Conservation (phyloP, 1,140 invertebrate genomes). For the Micrasema longulum region DNA sequence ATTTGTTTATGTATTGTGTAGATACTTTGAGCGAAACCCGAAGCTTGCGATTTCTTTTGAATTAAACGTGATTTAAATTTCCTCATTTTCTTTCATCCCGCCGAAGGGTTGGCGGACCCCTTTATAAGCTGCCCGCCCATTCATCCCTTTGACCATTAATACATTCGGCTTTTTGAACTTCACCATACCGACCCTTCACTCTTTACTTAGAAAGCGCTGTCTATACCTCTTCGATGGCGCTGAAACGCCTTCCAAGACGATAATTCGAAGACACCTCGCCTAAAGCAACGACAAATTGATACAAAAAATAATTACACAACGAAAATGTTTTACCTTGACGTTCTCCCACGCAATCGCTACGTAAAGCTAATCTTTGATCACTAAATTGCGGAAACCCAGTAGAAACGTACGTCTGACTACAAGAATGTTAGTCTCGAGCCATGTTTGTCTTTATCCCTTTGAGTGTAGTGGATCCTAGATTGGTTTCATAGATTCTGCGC, state of each 20-base stretch:
- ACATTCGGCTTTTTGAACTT: conserved; percentile 32
- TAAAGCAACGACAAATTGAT: neutral
- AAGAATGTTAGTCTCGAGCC: neutral
- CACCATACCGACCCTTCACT: neutral
- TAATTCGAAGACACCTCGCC: neutral
- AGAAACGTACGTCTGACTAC: neutral
- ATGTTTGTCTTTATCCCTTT: neutral
- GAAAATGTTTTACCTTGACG: neutral
- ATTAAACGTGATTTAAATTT: conserved; percentile 12
- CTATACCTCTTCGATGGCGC: neutral
- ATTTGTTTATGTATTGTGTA: no score
- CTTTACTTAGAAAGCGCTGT: neutral
- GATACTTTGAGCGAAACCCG: no score
- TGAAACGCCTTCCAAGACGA: neutral
- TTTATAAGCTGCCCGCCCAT: conserved; percentile 10
- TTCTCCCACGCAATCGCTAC: neutral
- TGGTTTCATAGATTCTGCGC: no score
- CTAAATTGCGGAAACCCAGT: neutral
- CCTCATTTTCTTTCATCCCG: no score
- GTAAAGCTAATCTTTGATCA: neutral
- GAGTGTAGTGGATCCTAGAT: neutral
- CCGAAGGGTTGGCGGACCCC: conserved; percentile 17
- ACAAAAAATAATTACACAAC: neutral
- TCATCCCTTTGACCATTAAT: conserved; percentile 32
- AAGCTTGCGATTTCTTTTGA: no score